Evolutionary conservation across 2,797 vertebrate genomes (phyloP).

Genomic region (Danio aesculapii): DNA sequence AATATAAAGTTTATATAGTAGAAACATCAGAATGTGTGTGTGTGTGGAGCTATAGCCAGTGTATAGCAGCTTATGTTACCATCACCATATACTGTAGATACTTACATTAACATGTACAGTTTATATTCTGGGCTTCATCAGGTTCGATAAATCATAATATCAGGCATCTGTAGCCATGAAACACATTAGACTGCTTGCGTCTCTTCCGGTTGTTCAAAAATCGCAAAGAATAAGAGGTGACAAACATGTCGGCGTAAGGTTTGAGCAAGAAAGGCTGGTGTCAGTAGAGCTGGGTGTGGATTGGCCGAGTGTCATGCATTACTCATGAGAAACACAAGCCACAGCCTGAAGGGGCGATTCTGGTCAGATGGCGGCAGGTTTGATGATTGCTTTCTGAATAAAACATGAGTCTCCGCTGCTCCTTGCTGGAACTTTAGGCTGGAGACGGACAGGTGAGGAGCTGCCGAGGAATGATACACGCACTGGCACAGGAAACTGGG

Average conservation of each 20-base stretch:
- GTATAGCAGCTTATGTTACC: conserved; percentile 57
- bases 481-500: background rate
- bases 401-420: conserved; percentile 69
- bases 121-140: background rate
- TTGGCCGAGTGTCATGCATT: conserved; percentile 71
- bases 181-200: background rate
- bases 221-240: background rate
- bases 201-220: background rate
- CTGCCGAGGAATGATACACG: background rate
- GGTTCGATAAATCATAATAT: background rate
- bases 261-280: background rate
- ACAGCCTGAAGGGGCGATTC: conserved; percentile 64
- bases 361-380: conserved; percentile 64
- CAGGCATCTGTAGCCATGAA: background rate
- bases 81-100: conserved; percentile 49
- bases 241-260: background rate
- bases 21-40: no score
- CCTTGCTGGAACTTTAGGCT: conserved; percentile 34
- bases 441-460: background rate
- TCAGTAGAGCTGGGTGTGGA: background rate
- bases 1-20: no score
- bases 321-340: conserved; percentile 76
- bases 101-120: conserved; percentile 48
- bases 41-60: background rate
- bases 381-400: conserved; percentile 76